Conservation (phyloP, 2,888 invertebrate genomes). For the Xestia ashworthii region DNA sequence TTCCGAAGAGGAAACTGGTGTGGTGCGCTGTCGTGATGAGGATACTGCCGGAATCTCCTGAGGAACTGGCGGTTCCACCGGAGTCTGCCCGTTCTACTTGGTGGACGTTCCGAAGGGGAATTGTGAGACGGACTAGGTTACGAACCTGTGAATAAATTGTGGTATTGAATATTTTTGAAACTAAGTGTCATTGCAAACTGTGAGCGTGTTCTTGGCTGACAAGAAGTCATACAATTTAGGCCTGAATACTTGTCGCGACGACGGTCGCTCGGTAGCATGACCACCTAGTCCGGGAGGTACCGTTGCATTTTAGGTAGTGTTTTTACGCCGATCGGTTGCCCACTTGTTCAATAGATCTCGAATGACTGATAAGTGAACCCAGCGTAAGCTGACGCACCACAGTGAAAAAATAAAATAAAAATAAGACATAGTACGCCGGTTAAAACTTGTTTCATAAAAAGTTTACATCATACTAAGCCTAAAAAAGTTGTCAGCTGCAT, state of each 20-base stretch:
- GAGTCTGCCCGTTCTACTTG: constrained; percentile 94
- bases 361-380: too few species aligned
- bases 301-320: too few species aligned
- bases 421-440: too few species aligned
- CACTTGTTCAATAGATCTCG: too few species aligned
- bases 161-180: background rate
- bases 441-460: too few species aligned
- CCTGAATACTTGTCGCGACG: background rate
- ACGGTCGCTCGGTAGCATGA: too few species aligned
- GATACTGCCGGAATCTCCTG: constrained; percentile 92
- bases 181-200: background rate
- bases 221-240: background rate
- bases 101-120: constrained; percentile 96
- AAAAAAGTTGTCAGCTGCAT: too few species aligned
- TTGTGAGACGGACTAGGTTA: constrained; percentile 95
- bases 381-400: too few species aligned
- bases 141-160: constrained; percentile 90
- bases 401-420: too few species aligned
- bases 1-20: constrained; percentile 96
- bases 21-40: constrained; percentile 95
- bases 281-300: too few species aligned
- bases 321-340: too few species aligned
- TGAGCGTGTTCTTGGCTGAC: background rate
- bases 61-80: constrained; percentile 91
- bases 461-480: too few species aligned